A percentile compares a stretch with the other conserved stretches of the same genome.
Evolutionary conservation across 1,140 invertebrate genomes (phyloP).

Genomic region (Drosophila simulans): DNA sequence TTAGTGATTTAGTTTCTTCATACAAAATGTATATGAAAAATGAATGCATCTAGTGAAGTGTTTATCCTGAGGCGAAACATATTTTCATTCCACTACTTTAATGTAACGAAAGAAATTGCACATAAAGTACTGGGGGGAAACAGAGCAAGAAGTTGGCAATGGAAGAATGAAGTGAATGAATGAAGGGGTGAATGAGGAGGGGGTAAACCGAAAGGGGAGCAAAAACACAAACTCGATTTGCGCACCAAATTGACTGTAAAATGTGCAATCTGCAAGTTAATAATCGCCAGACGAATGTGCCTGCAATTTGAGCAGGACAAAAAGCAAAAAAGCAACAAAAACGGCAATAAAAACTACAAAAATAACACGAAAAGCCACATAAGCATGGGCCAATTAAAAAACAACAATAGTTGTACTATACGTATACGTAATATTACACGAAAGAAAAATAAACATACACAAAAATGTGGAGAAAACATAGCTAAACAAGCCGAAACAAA

Average conservation of each 20-base stretch:
- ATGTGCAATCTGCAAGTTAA: constrained; percentile 55
- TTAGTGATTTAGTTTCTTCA: too few species aligned
- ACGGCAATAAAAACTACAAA: constrained; percentile 19
- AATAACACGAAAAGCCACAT: constrained; percentile 38
- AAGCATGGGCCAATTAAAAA: constrained; percentile 43
- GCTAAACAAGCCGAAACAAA: constrained; percentile 45
- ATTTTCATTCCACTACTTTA: background rate
- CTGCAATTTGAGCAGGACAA: constrained; percentile 15
- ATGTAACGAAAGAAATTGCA: constrained; percentile 10
- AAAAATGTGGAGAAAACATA: constrained; percentile 27
- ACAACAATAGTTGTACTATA: constrained; percentile 18
- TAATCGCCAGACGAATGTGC: constrained; percentile 46
- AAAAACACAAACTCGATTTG: constrained; percentile 42
- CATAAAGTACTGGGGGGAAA: background rate
- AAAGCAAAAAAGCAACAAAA: constrained; percentile 7
- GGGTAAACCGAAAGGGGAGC: background rate
- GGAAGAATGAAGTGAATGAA: background rate
- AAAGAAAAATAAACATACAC: background rate
- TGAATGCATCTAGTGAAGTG: background rate
- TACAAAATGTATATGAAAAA: background rate
- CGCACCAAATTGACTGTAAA: constrained; percentile 51
- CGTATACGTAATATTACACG: constrained; percentile 44
- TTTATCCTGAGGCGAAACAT: background rate
- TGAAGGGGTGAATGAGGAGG: background rate
- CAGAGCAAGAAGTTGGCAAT: constrained; percentile 1